phyloP scores from a whole-genome alignment of 2,888 invertebrate genomes.

The Tridacna gigas region DNA sequence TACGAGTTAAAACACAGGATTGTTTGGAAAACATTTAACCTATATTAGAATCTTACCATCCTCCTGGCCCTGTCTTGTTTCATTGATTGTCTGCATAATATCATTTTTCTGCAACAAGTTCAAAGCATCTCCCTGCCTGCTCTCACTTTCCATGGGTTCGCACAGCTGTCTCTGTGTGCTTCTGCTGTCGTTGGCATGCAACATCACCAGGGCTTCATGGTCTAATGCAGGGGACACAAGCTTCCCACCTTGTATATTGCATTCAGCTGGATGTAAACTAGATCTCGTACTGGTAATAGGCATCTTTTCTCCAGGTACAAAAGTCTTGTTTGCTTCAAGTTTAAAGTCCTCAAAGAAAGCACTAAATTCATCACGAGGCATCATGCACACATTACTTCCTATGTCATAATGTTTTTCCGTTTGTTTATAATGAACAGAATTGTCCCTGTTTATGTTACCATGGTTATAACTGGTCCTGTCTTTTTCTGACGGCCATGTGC shows the following conservation, averaged over 20 bases:
- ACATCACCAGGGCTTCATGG: slow-evolving; percentile 18
- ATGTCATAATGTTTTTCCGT: neutral
- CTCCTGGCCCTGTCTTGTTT: neutral
- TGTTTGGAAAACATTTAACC: neutral
- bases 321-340: neutral
- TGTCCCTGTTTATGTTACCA: too few species aligned
- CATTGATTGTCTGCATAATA: slow-evolving; percentile 7
- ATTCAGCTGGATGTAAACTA: neutral
- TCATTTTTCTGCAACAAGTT: slow-evolving; percentile 47
- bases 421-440: neutral
- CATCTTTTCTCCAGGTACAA: neutral
- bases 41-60: neutral
- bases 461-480: too few species aligned
- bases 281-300: neutral
- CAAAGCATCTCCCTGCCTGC: slow-evolving; percentile 27
- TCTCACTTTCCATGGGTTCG: slow-evolving; percentile 52
- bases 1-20: too few species aligned
- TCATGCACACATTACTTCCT: neutral
- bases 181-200: slow-evolving; percentile 33
- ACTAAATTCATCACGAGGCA: neutral
- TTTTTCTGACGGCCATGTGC: too few species aligned
- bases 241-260: neutral
- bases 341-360: slow-evolving; percentile 6
- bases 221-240: slow-evolving; percentile 27
- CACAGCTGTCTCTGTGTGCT: neutral